A percentile compares a stretch with the other conserved stretches of the same genome.
phyloP scores from a whole-genome alignment of 2,888 invertebrate genomes.

The Stomorhina lunata region DNA sequence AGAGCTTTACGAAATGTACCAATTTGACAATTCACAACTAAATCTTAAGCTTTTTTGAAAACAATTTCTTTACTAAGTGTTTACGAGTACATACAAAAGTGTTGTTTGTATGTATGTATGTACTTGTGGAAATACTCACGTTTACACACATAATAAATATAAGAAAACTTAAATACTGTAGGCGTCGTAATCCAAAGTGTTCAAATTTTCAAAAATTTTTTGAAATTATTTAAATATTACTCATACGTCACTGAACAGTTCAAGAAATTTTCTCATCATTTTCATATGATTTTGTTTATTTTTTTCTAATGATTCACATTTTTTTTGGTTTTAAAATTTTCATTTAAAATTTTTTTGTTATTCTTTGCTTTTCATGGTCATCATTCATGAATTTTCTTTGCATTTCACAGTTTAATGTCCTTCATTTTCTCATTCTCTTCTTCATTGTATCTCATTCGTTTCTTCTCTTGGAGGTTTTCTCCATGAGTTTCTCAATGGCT shows the following conservation, averaged over 20 bases:
- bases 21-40: constrained; percentile 19
- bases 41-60: constrained; percentile 41
- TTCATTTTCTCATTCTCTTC: constrained; percentile 14
- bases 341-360: constrained; percentile 3
- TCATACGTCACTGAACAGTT: constrained; percentile 64
- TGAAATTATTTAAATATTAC: constrained; percentile 40
- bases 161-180: constrained; percentile 15
- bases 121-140: too few species aligned
- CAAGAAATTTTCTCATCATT: constrained; percentile 47
- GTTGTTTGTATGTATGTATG: too few species aligned
- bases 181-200: constrained; percentile 48
- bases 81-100: neutral
- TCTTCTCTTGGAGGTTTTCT: constrained; percentile 11
- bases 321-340: constrained; percentile 10
- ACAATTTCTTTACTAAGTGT: constrained; percentile 6
- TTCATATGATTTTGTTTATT: neutral
- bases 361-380: constrained; percentile 36
- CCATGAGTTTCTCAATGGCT: constrained; percentile 23
- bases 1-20: constrained; percentile 35
- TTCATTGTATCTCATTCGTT: constrained; percentile 36
- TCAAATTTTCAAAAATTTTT: neutral
- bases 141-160: neutral
- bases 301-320: constrained; percentile 41
- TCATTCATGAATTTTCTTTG: constrained; percentile 37
- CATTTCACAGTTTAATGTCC: constrained; percentile 36